phyloP scores from a whole-genome alignment of 2,113 vertebrate species.

The Siniperca knerii region DNA sequence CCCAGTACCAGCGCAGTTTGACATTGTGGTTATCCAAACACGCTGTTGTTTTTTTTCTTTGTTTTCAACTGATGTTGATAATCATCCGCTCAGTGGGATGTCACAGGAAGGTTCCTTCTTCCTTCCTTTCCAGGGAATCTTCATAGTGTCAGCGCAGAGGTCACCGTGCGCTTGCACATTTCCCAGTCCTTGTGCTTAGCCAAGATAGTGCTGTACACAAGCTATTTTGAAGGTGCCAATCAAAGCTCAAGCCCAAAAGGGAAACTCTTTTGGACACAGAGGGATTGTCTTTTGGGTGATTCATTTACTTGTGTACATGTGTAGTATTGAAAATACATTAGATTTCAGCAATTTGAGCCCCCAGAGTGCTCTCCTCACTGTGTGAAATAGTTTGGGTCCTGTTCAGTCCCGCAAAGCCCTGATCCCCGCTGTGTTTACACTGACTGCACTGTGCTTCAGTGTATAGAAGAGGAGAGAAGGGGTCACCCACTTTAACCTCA shows the following conservation, averaged over 20 bases:
- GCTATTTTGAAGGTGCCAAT: constrained; percentile 10
- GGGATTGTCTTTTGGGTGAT: background rate
- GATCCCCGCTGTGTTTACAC: constrained; percentile 52
- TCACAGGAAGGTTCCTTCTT: constrained; percentile 60
- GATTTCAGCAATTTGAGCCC: background rate
- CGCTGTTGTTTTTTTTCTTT: constrained; percentile 46
- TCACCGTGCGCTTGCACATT: background rate
- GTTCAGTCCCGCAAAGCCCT: background rate
- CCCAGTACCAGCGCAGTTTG: constrained; percentile 38
- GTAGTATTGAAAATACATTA: background rate
- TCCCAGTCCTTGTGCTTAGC: constrained; percentile 2
- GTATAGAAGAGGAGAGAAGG: constrained; percentile 25
- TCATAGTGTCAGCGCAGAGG: constrained; percentile 17
- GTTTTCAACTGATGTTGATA: constrained; percentile 54
- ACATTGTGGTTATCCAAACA: constrained; percentile 53
- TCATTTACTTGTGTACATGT: background rate
- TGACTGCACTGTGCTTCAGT: constrained; percentile 41
- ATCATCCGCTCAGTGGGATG: constrained; percentile 41
- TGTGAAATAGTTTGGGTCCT: too few relatives aligned
- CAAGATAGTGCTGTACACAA: background rate
- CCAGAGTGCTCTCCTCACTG: background rate
- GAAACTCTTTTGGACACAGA: background rate
- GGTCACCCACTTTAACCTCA: constrained; percentile 43
- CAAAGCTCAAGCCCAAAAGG: background rate
- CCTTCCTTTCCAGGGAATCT: constrained; percentile 59